Conservation (phyloP, 2,113 vertebrate genomes). For the Pleuronectes platessa region DNA sequence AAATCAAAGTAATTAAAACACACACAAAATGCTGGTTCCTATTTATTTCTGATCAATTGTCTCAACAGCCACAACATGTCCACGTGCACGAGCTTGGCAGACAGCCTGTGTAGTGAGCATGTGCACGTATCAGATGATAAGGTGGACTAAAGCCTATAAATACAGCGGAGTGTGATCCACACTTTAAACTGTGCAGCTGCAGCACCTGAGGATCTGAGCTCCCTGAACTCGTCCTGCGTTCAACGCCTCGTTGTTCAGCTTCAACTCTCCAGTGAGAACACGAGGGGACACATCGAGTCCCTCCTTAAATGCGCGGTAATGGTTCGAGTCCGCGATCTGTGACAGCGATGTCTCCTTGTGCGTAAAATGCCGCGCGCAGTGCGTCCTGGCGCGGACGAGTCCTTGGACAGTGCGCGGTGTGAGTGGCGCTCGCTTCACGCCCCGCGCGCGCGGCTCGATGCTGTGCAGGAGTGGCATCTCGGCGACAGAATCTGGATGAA, state of each 20-base stretch:
- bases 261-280: too few species aligned
- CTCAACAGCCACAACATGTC: too few species aligned
- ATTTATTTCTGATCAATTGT: too few species aligned
- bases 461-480: slow-evolving; percentile 67
- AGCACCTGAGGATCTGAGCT: slow-evolving; percentile 44
- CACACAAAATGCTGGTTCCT: too few species aligned
- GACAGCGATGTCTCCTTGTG: slow-evolving; percentile 41
- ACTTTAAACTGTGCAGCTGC: slow-evolving; percentile 1
- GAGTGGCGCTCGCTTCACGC: slow-evolving; percentile 47
- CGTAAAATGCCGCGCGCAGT: slow-evolving; percentile 69
- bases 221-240: not conserved
- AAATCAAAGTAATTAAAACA: too few species aligned
- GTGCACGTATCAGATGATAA: slow-evolving; percentile 50
- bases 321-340: not conserved
- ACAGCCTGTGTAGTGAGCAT: not conserved
- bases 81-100: too few species aligned
- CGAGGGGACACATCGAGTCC: too few species aligned
- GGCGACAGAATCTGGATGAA: slow-evolving; percentile 77
- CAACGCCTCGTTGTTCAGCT: too few species aligned
- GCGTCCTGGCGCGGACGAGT: slow-evolving; percentile 61
- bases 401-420: slow-evolving; percentile 7
- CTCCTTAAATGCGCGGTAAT: too few species aligned
- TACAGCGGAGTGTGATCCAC: slow-evolving; percentile 22
- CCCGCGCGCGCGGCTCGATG: slow-evolving; percentile 52
- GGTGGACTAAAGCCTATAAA: slow-evolving; percentile 55